Conservation (phyloP, 2,797 vertebrate genomes). For the Bothrops alternatus region DNA sequence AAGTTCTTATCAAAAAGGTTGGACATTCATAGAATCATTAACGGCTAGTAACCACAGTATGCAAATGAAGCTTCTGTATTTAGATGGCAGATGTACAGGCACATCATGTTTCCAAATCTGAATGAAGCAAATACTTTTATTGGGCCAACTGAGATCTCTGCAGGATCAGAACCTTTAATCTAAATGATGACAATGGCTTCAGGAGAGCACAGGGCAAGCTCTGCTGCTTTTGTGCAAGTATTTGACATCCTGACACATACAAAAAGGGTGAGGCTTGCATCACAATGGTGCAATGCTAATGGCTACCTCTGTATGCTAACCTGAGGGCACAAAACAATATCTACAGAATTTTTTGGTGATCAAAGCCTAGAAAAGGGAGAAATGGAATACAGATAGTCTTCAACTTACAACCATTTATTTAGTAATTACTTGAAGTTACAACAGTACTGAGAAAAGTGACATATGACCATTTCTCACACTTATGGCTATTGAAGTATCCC, state of each 20-base stretch:
- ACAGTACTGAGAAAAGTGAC: too few relatives aligned
- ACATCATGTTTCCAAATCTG: neutral
- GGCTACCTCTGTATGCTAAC: neutral
- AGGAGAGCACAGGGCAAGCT: neutral
- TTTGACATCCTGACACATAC: neutral
- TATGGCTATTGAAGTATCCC: too few relatives aligned
- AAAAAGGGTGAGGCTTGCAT: neutral
- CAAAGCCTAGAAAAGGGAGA: neutral
- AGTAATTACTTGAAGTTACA: neutral
- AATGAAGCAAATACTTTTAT: neutral
- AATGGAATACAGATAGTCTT: neutral
- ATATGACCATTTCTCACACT: too few relatives aligned
- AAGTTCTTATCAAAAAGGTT: neutral
- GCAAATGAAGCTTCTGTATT: neutral
- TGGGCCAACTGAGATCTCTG: neutral
- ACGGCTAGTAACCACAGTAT: neutral
- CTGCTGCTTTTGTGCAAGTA: neutral
- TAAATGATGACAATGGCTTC: neutral
- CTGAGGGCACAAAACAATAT: neutral
- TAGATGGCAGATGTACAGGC: neutral
- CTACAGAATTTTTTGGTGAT: neutral
- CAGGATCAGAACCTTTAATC: neutral
- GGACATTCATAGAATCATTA: neutral
- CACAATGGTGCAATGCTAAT: neutral
- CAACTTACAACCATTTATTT: neutral